Conservation (phyloP, 2,888 invertebrate genomes). For the Morinoia aosen region DNA sequence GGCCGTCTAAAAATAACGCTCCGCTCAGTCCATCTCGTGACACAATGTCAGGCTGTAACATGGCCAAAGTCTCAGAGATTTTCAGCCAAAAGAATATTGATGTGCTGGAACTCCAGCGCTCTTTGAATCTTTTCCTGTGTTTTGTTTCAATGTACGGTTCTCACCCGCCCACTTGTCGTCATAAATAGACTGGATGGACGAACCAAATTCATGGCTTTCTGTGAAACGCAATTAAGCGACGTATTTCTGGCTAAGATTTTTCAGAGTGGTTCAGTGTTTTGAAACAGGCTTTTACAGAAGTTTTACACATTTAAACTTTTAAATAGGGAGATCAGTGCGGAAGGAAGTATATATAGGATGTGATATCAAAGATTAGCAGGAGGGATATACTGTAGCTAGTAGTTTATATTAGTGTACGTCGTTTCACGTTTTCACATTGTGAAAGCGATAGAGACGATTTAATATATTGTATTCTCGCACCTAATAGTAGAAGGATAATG, state of each 20-base stretch:
- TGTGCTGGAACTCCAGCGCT: not conserved
- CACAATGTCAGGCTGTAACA: conserved; percentile 4
- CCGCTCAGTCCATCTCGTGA: not conserved
- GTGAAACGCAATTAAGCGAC: not conserved
- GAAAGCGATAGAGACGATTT: too few species aligned
- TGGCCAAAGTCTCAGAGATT: not conserved
- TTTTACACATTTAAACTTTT: too few species aligned
- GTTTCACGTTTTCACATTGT: too few species aligned
- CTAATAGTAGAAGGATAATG: too few species aligned
- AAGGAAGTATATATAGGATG: too few species aligned
- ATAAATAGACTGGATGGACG: not conserved
- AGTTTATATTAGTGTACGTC: too few species aligned
- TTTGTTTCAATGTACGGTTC: not conserved
- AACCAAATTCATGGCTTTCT: not conserved
- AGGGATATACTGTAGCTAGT: too few species aligned
- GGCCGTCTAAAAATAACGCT: not conserved
- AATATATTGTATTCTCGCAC: too few species aligned
- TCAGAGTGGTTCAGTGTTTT: not conserved
- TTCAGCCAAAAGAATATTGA: not conserved
- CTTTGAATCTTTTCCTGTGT: not conserved
- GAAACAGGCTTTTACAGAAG: not conserved
- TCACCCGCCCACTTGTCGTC: not conserved
- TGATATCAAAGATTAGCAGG: too few species aligned
- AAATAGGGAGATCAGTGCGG: too few species aligned
- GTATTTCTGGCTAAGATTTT: not conserved